Percentiles rank a stretch among this genome's conserved stretches.
These are phyloP conservation scores for Alitta virens DNA, from an alignment of 2,888 invertebrate genomes.

Conservation along the genomic window DNA sequence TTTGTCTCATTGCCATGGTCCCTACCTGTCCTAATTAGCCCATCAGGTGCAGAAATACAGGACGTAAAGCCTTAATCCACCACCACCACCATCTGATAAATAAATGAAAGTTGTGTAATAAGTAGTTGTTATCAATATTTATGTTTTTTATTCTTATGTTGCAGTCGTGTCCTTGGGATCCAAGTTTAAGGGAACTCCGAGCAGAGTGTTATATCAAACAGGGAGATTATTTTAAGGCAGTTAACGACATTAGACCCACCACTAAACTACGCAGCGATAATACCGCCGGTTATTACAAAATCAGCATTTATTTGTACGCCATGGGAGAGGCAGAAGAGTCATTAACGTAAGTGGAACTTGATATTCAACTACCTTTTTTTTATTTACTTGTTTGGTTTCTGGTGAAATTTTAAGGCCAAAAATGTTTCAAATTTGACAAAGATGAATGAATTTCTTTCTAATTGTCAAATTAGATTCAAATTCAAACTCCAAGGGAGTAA, in stretches of 20 bases:
- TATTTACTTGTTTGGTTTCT: neutral
- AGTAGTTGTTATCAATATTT: neutral
- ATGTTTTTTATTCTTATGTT: no score
- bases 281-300: constrained; percentile 78
- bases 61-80: no score
- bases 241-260: constrained; percentile 84
- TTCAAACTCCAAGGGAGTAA: no score
- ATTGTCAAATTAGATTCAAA: no score
- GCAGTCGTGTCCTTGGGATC: constrained; percentile 82
- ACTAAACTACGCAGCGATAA: constrained; percentile 90
- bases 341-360: constrained; percentile 64
- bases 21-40: no score
- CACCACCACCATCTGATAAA: no score
- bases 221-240: constrained; percentile 66
- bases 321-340: constrained; percentile 90
- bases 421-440: no score
- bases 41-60: no score
- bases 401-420: no score
- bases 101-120: neutral
- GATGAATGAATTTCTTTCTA: no score
- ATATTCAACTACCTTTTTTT: neutral
- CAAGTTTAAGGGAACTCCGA: constrained; percentile 76
- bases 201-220: constrained; percentile 77
- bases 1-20: no score
- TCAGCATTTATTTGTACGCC: constrained; percentile 82